Evolutionary conservation across 2,797 vertebrate species (phyloP), one percentile per base, ranked within the genome.

Genomic region (Anisognathus igniventris): DNA sequence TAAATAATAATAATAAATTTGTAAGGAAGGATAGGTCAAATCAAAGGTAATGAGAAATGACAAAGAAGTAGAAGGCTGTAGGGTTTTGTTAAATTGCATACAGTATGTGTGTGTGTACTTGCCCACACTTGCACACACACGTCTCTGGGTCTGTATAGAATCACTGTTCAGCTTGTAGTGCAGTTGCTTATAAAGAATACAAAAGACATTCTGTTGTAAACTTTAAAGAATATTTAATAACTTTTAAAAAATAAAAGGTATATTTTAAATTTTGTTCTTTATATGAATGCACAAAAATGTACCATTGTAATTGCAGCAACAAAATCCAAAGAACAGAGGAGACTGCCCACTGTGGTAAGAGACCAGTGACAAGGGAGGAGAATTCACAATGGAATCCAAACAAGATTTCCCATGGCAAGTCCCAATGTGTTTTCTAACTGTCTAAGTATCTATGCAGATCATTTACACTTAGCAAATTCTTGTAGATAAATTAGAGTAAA

Each of bases 171-270:
- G 62, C 64, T 66, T 65, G 72, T 28, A 67, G n/a, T 70, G 51
- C 53, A 70, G 77, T 37, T 74, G 50, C 48, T 81, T 90, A 72
- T 30, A 97, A 97, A 97, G 75, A 97, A 97, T 79, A 97, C 96
- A 96, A 93, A 97, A 96, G 95, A 96, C 96, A 80, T 94, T 93
- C 50, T 70, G 78, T 81, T 93, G 83, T 97, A 96, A 96, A 96
- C 66, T 95, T 97, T 89, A 93, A 96, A 95, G 94, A 96, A 92
- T 96, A 96, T 97, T 97, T 97, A 97, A 97, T 97, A 96, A 95
- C 61, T 87, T 87, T 95, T 96, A 28, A 97, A 97, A 97, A 97
- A 97, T 96, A 97, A 97, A 95, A 96, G 75, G 94, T 96, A 88
- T 96, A 77, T 87, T 96, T 95, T 70, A 86, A 92, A 93, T 76